These are phyloP conservation scores for Petroica traversi DNA, from an alignment of 2,113 vertebrate species.

Conservation along the genomic window DNA sequence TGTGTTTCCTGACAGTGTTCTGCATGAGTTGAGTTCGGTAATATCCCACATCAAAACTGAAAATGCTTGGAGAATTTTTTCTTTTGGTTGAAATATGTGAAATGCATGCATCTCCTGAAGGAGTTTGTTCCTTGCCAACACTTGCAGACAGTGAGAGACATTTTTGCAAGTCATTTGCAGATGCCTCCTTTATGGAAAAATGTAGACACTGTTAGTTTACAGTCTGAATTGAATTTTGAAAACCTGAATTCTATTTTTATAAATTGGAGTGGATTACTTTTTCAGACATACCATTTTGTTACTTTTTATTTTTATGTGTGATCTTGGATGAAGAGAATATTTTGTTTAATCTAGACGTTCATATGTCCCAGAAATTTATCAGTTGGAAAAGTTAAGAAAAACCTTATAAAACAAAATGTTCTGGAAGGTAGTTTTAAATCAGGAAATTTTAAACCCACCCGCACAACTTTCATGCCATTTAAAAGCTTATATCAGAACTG, in stretches of 20 bases:
- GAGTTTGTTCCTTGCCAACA: slow-evolving; percentile 44
- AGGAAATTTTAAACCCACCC: neutral
- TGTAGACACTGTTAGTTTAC: slow-evolving; percentile 32
- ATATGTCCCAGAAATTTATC: neutral
- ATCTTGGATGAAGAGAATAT: neutral
- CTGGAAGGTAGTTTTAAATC: slow-evolving; percentile 27
- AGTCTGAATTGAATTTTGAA: slow-evolving; percentile 38
- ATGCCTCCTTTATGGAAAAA: slow-evolving; percentile 15
- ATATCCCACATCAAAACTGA: neutral
- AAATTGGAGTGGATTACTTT: neutral
- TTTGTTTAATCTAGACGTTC: slow-evolving; percentile 11
- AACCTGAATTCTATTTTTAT: slow-evolving; percentile 39
- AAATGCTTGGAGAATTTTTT: neutral
- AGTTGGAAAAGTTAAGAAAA: slow-evolving; percentile 29
- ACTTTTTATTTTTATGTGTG: slow-evolving; percentile 28
- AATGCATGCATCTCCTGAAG: slow-evolving; percentile 32
- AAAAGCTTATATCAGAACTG: slow-evolving; percentile 31
- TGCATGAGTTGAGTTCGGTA: neutral
- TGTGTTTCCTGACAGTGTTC: neutral
- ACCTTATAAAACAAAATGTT: slow-evolving; percentile 14
- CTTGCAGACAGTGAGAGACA: slow-evolving; percentile 57
- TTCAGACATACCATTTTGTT: neutral
- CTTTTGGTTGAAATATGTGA: slow-evolving; percentile 4
- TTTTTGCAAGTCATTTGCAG: slow-evolving; percentile 60
- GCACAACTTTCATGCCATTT: slow-evolving; percentile 8